Evolutionary conservation across 2,888 invertebrate species (phyloP).

Genomic region (Corythucha ciliata): DNA sequence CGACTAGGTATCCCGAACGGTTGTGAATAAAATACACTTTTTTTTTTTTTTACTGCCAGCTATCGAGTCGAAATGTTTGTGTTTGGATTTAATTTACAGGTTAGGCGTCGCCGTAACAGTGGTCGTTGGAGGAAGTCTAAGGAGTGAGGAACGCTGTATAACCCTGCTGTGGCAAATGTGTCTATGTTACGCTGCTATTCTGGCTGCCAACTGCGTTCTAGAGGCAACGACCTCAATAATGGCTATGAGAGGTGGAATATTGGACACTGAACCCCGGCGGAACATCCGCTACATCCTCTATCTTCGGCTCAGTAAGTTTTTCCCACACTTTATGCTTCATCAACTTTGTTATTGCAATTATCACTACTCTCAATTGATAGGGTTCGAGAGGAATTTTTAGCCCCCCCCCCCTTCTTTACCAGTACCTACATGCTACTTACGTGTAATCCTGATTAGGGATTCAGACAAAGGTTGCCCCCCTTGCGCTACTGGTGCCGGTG

Average conservation of each 20-base stretch:
- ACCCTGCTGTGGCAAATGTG: slow-evolving; percentile 50
- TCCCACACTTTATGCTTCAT: neutral
- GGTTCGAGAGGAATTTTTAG: too few species aligned
- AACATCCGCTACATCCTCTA: slow-evolving; percentile 73
- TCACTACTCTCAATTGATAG: too few species aligned
- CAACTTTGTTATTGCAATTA: too few species aligned
- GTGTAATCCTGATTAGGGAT: too few species aligned
- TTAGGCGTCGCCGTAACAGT: slow-evolving; percentile 50
- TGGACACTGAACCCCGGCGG: slow-evolving; percentile 61
- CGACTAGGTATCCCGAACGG: too few species aligned
- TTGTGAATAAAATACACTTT: too few species aligned
- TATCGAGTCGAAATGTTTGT: too few species aligned
- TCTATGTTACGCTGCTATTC: slow-evolving; percentile 52
- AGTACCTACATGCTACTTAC: too few species aligned
- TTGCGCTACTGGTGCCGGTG: too few species aligned
- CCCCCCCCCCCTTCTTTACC: too few species aligned
- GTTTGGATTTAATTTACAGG: slow-evolving; percentile 50
- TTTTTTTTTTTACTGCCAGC: too few species aligned
- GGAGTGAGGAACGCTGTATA: slow-evolving; percentile 45
- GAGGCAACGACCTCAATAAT: slow-evolving; percentile 64
- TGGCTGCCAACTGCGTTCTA: slow-evolving; percentile 52
- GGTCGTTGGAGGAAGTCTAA: slow-evolving; percentile 50
- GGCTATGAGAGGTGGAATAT: slow-evolving; percentile 68
- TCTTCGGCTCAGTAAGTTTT: slow-evolving; percentile 57
- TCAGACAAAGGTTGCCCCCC: too few species aligned